Conservation (phyloP, 1,140 invertebrate genomes). For the Drosophila malerkotliana region DNA sequence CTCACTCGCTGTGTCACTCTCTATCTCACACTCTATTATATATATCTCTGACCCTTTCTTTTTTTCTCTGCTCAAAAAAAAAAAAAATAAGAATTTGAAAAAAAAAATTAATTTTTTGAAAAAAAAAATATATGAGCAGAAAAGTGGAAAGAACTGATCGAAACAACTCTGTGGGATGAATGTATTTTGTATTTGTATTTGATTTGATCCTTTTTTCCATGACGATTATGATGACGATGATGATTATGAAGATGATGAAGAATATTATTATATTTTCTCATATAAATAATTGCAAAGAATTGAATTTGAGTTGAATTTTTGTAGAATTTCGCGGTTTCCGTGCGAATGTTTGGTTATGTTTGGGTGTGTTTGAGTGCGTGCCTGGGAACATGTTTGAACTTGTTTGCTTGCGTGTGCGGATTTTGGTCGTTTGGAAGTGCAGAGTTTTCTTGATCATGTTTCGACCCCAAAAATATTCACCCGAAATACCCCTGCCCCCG, state of each 20-base stretch:
- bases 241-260: not conserved
- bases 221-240: not conserved
- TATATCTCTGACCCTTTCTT: slow-evolving; percentile 2
- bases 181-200: slow-evolving; percentile 13
- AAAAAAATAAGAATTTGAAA: slow-evolving; percentile 1
- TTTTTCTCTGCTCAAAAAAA: slow-evolving; percentile 3
- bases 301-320: slow-evolving; percentile 15
- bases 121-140: slow-evolving; percentile 4
- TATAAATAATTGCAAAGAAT: slow-evolving; percentile 23
- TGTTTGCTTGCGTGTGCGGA: slow-evolving; percentile 29
- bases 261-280: slow-evolving; percentile 6
- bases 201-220: slow-evolving; percentile 24
- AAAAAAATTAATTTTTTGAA: not conserved
- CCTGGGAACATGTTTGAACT: slow-evolving; percentile 6
- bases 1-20: not conserved
- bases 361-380: slow-evolving; percentile 11
- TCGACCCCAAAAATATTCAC: not conserved
- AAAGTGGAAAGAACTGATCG: slow-evolving; percentile 62
- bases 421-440: slow-evolving; percentile 27
- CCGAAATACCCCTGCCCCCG: not conserved
- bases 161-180: slow-evolving; percentile 76
- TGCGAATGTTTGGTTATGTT: slow-evolving; percentile 12
- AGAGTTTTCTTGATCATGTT: slow-evolving; percentile 80
- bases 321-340: not conserved
- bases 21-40: slow-evolving; percentile 1